Conservation (phyloP, 2,888 invertebrate genomes). For the Chrysolina americana region DNA sequence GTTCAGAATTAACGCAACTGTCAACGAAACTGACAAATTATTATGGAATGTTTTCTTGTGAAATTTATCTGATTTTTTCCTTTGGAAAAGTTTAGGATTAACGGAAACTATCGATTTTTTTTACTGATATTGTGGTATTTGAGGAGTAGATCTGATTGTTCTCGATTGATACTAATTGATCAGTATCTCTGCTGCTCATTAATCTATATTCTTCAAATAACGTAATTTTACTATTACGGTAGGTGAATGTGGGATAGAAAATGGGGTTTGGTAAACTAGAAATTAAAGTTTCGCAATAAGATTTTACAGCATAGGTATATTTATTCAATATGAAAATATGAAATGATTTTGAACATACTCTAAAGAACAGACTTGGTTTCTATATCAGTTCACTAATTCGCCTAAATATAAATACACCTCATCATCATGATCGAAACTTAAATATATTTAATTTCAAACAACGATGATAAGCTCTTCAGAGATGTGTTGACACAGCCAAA, state of each 20-base stretch:
- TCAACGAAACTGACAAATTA: no score
- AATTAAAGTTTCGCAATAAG: background rate
- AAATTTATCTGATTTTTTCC: no score
- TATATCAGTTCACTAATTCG: constrained; percentile 18
- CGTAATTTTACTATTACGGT: no score
- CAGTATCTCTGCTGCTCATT: no score
- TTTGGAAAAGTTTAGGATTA: no score
- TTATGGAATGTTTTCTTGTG: no score
- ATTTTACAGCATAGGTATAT: background rate
- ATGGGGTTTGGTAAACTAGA: background rate
- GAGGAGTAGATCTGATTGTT: no score
- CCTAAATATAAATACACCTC: constrained; percentile 9
- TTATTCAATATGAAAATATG: constrained; percentile 8
- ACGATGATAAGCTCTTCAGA: background rate
- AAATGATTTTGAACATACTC: constrained; percentile 1
- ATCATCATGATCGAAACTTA: background rate
- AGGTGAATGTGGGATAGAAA: background rate
- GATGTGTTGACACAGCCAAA: constrained; percentile 18
- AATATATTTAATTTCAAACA: background rate
- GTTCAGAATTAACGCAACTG: no score
- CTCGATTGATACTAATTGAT: no score
- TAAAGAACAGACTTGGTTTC: constrained; percentile 1
- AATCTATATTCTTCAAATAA: no score
- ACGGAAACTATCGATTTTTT: no score
- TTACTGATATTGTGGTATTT: no score